Percentiles rank a stretch among this genome's conserved stretches.
phyloP scores from a whole-genome alignment of 2,113 vertebrate species.

The Hyla sarda region DNA sequence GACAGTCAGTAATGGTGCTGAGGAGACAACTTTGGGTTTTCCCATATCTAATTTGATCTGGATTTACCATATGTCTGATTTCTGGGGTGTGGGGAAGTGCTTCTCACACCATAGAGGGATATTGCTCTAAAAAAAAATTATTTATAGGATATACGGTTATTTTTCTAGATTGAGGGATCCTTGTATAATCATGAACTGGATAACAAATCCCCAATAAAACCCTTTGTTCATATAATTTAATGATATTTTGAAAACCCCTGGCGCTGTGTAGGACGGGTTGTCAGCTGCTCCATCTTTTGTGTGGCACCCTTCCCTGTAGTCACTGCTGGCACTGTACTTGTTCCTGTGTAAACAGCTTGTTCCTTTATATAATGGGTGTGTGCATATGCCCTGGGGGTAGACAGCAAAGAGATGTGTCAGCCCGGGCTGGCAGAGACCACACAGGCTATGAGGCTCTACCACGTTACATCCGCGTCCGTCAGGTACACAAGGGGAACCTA shows the following conservation, averaged over 20 bases:
- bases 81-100: too few species aligned
- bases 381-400: slow-evolving; percentile 1
- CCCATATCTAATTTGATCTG: too few species aligned
- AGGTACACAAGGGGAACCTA: too few species aligned
- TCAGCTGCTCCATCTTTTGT: slow-evolving; percentile 9
- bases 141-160: too few species aligned
- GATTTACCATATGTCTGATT: too few species aligned
- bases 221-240: neutral
- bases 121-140: too few species aligned
- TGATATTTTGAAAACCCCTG: neutral
- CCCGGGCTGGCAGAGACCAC: neutral
- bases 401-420: neutral
- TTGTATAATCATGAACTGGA: neutral
- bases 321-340: slow-evolving; percentile 2
- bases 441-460: neutral
- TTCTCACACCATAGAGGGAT: too few species aligned
- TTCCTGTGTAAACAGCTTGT: slow-evolving; percentile 48
- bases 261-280: neutral
- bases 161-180: neutral
- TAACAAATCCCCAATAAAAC: neutral
- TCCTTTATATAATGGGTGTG: slow-evolving; percentile 40
- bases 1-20: too few species aligned
- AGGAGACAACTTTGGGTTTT: too few species aligned
- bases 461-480: too few species aligned
- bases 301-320: neutral